Evolutionary conservation across 2,113 vertebrate species (phyloP).

Genomic region (Salvelinus alpinus): DNA sequence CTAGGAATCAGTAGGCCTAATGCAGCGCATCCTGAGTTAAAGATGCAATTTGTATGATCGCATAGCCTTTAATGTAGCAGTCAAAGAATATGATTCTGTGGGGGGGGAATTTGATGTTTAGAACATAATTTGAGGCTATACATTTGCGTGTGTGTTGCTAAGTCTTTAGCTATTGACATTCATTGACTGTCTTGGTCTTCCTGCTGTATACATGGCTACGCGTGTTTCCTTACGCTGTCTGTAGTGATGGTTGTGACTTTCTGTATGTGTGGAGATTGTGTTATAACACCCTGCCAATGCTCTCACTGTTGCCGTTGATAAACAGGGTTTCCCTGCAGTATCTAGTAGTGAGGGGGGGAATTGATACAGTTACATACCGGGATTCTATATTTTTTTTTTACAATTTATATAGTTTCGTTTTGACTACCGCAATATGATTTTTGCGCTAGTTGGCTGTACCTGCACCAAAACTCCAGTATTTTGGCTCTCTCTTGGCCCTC

Average conservation of each 20-base stretch:
- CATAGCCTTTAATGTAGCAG: too few relatives aligned
- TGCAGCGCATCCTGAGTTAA: not conserved
- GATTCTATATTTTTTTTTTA: too few relatives aligned
- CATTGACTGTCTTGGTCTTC: constrained; percentile 10
- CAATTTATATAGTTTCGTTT: too few relatives aligned
- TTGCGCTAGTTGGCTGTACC: too few relatives aligned
- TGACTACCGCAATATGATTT: too few relatives aligned
- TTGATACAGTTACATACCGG: too few relatives aligned
- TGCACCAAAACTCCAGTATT: too few relatives aligned
- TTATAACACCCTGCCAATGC: not conserved
- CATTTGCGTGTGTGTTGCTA: constrained; percentile 8
- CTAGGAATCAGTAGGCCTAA: not conserved
- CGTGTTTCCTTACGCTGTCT: not conserved
- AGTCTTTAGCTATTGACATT: constrained; percentile 1
- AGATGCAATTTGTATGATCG: too few relatives aligned
- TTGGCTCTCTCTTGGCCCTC: too few relatives aligned
- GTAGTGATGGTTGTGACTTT: constrained; percentile 25
- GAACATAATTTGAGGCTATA: not conserved
- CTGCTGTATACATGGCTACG: not conserved
- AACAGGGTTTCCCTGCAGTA: constrained; percentile 11
- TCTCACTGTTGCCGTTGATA: constrained; percentile 26
- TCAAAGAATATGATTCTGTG: too few relatives aligned
- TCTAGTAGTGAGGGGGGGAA: too few relatives aligned
- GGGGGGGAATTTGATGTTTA: too few relatives aligned
- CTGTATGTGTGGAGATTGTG: not conserved